Evolutionary conservation across 2,113 vertebrate species (phyloP), one percentile per base, ranked within the genome.

Genomic region (Penelope pileata): DNA sequence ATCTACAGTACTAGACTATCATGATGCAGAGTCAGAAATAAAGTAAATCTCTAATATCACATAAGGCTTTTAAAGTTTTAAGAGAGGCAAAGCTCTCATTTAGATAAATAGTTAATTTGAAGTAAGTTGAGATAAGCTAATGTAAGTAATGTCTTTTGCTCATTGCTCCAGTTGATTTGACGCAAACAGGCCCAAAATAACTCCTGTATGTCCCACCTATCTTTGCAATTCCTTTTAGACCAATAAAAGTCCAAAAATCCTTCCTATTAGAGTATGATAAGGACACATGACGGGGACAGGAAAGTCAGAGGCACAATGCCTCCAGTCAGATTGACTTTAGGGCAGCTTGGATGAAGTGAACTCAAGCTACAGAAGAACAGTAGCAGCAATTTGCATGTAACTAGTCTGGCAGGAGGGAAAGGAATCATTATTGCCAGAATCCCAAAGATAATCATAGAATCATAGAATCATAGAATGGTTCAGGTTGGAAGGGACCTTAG

Each of bases 91-190:
- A 5, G n/a, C 16, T 18, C 6, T 80, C 68, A 13, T 14, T 80
- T 60, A 16, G 21, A 29, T 29, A 83, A 5, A 12, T 26, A 47
- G 3, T 6, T 38, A 62, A 72, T 43, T 0, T 36, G 26, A 90
- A 56, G 5, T 62, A 58, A 18, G 4, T 3, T 80, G 34, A 76
- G 3, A 19, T 66, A 54, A 82, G 3, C 8, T 53, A 42, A 51
- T 38, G 30, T 38, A 23, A 66, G 0, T 74, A 75, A 26, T 23
- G 5, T 11, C 16, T 75, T 81, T 74, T 74, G 38, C 15, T 51
- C 13, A 2, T n/a, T 62, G 13, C 12, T n/a, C 2, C 16, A 73
- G 3, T 1, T 83, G 11, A 1, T 9, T 72, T 7, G 47, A 10
- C 73, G 21, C 10, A 73, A 43, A 76, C 13, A 74, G 27, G 18